Conservation (phyloP, 2,797 vertebrate species). For the Tolypeutes matacus region DNA sequence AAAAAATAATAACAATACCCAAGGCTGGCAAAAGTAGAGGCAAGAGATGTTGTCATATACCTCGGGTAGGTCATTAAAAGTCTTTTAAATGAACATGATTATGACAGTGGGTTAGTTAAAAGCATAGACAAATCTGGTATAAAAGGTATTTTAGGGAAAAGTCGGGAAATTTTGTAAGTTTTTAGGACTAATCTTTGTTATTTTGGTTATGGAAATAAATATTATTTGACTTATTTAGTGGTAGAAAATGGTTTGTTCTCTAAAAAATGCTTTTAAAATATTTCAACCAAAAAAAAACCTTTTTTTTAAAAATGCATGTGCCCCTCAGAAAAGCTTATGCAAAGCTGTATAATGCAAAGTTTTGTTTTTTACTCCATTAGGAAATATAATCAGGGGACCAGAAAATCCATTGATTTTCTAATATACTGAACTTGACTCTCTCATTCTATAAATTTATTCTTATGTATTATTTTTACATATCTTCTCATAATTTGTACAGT, state of each 20-base stretch:
- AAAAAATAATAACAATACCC: neutral
- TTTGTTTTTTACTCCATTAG: slow-evolving; percentile 3
- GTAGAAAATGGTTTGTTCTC: neutral
- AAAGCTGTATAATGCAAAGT: neutral
- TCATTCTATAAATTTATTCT: neutral
- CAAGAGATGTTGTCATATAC: neutral
- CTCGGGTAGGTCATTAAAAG: neutral
- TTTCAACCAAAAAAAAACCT: neutral
- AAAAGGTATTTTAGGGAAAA: neutral
- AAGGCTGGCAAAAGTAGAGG: neutral
- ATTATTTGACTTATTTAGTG: neutral
- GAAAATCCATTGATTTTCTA: neutral
- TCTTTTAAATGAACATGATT: neutral
- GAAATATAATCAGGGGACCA: neutral
- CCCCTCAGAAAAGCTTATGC: neutral
- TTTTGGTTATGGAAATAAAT: neutral
- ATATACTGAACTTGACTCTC: neutral
- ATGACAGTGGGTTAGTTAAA: neutral
- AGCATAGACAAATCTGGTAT: neutral
- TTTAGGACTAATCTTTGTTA: neutral
- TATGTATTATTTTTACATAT: neutral
- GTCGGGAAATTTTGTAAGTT: neutral
- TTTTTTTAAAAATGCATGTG: neutral
- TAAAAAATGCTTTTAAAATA: slow-evolving; percentile 8
- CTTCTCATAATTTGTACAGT: neutral